These are phyloP conservation scores for Benthochromis sp. DNA, from an alignment of 2,113 vertebrate species.

Conservation along the genomic window DNA sequence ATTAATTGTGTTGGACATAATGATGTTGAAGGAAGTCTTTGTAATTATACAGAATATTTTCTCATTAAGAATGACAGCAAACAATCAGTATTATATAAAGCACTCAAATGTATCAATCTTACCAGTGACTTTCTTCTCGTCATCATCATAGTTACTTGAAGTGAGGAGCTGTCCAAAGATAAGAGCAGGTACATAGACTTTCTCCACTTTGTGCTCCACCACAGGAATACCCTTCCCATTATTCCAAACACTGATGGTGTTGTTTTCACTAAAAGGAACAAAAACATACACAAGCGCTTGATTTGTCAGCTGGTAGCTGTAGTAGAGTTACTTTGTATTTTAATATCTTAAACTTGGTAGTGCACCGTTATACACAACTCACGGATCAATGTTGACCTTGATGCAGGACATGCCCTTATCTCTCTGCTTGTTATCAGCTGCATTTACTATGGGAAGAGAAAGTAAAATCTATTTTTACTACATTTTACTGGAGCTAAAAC, in stretches of 20 bases:
- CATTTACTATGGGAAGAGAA: conserved; percentile 77
- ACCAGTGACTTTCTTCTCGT: conserved; percentile 98
- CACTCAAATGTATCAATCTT: background rate
- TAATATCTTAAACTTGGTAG: background rate
- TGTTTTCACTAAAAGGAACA: conserved; percentile 83
- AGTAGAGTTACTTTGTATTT: background rate
- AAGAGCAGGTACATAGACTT: conserved; percentile 94
- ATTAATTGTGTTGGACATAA: background rate
- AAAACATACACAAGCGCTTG: background rate
- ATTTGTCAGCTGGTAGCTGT: background rate
- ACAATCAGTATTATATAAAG: background rate
- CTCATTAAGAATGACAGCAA: background rate
- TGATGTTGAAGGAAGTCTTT: background rate
- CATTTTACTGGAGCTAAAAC: background rate
- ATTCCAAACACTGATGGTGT: conserved; percentile 92
- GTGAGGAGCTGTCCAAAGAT: conserved; percentile 98
- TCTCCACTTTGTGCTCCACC: conserved; percentile 96
- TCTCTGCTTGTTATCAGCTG: conserved; percentile 97
- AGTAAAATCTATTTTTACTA: background rate
- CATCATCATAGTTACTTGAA: conserved; percentile 95
- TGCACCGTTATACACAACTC: conserved; percentile 59
- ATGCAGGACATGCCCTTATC: conserved; percentile 92
- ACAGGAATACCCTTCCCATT: conserved; percentile 97
- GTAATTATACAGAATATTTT: background rate
- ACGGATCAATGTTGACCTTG: conserved; percentile 90